Evolutionary conservation across 2,888 invertebrate species (phyloP).

Genomic region (Calameuta filiformis): DNA sequence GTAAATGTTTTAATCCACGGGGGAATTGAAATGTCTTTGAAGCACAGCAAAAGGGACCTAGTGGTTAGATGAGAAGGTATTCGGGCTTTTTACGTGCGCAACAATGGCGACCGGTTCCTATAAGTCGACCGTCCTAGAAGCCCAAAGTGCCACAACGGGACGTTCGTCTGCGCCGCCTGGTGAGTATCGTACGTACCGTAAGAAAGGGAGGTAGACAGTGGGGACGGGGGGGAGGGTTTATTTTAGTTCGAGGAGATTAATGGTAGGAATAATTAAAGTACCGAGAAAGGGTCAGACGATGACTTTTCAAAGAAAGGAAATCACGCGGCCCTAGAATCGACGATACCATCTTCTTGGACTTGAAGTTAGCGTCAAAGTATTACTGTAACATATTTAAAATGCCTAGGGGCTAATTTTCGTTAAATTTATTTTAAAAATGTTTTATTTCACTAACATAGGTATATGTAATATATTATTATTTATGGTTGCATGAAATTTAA

Average conservation of each 20-base stretch:
- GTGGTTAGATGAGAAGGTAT: background rate
- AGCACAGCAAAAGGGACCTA: conserved; percentile 7
- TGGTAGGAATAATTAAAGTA: conserved; percentile 44
- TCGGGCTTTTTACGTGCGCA: background rate
- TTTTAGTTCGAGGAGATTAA: conserved; percentile 39
- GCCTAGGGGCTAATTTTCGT: background rate
- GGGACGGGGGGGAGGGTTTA: conserved; percentile 13
- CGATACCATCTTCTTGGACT: background rate
- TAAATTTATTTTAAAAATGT: background rate
- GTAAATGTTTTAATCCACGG: conserved; percentile 57
- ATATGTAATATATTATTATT: background rate
- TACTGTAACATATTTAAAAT: background rate
- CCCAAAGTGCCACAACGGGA: conserved; percentile 1
- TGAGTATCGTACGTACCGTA: background rate
- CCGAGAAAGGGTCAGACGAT: conserved; percentile 15
- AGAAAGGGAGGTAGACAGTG: background rate
- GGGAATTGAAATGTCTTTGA: conserved; percentile 45
- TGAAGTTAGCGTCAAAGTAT: background rate
- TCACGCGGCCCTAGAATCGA: background rate
- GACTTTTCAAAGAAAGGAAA: conserved; percentile 6
- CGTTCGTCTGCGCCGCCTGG: background rate
- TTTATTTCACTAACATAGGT: background rate
- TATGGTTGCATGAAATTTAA: background rate
- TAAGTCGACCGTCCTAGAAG: conserved; percentile 12
- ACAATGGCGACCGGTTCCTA: conserved; percentile 6